Base-by-base conservation (phyloP, 2,888 invertebrate genomes). In the Patella pellucida region DNA sequence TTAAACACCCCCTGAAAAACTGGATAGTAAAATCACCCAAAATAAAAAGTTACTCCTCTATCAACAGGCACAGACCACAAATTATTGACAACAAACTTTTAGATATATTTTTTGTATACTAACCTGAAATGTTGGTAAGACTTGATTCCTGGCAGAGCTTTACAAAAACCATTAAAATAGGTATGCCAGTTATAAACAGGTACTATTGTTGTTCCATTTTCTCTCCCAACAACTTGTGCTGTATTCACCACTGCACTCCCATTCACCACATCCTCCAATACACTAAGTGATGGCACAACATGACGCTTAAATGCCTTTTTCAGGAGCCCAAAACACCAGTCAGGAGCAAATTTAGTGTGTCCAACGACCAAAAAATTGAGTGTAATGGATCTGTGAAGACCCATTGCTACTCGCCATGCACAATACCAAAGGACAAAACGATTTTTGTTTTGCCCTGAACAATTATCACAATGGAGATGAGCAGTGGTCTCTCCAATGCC, bases 301-400 rank as follows among this genome's bases (percentile, higher is more conserved):
- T 56, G 27, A 15, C 62, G 12, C 9, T 74, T 67, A 52, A 62
- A 81, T 14, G 56, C 41, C 9, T 62, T 41, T 68, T 81, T 80
- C 14, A 80, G n/a, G 0, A 80, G 69, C 4, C 79, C 79, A 56
- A 80, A 80, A 70, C 78, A 80, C 76, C 78, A 76, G 50, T 78
- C 81, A 52, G 81, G 81, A 4, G 78, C 68, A 70, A 80, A 80
- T 62, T 80, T 78, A 2, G 79, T 80, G 68, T n/a, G 78, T 4
- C 81, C 79, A 15, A 72, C 69, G 19, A 73, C 62, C 54, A 81
- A 62, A 54, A 77, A 81, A 69, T 73, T 73, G 14, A 74, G 14
- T 12, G 73, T 68, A 41, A 78, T 67, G 1, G 50, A 31, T 15
- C 27, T 16, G 56, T 78, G 77, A 15, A 69, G 71, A 14, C 70